phyloP scores from a whole-genome alignment of 2,888 invertebrate species.

The Pristionchus mayeri region DNA sequence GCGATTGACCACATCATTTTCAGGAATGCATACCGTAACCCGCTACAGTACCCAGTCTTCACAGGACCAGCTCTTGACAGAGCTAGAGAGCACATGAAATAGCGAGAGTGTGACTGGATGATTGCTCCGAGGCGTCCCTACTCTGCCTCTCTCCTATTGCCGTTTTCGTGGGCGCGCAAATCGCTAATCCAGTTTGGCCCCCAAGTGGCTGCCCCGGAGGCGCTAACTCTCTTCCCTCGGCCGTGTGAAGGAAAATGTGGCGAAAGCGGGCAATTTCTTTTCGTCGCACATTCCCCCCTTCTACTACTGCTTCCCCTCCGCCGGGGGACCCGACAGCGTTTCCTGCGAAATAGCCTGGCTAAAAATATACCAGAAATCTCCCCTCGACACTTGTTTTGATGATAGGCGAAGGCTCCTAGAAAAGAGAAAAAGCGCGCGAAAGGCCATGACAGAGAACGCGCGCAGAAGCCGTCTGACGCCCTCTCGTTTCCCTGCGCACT shows the following conservation, averaged over 20 bases:
- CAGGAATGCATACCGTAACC: too few relatives aligned
- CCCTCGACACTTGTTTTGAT: too few relatives aligned
- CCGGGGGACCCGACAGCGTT: background rate
- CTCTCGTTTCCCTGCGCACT: background rate
- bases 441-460: background rate
- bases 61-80: too few relatives aligned
- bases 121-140: background rate
- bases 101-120: too few relatives aligned
- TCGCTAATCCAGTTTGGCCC: conserved; percentile 43
- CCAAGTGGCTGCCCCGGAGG: background rate
- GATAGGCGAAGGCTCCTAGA: too few relatives aligned
- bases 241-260: background rate
- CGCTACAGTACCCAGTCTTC: too few relatives aligned
- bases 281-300: background rate
- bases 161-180: background rate
- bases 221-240: conserved; percentile 17
- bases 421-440: too few relatives aligned
- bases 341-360: background rate
- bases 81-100: too few relatives aligned
- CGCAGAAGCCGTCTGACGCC: background rate
- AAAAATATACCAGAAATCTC: background rate
- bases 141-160: background rate
- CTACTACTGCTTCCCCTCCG: too few relatives aligned
- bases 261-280: conserved; percentile 25
- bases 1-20: too few relatives aligned